Evolutionary conservation across 2,113 vertebrate species (phyloP).

Genomic region (Nothoprocta perdicaria): DNA sequence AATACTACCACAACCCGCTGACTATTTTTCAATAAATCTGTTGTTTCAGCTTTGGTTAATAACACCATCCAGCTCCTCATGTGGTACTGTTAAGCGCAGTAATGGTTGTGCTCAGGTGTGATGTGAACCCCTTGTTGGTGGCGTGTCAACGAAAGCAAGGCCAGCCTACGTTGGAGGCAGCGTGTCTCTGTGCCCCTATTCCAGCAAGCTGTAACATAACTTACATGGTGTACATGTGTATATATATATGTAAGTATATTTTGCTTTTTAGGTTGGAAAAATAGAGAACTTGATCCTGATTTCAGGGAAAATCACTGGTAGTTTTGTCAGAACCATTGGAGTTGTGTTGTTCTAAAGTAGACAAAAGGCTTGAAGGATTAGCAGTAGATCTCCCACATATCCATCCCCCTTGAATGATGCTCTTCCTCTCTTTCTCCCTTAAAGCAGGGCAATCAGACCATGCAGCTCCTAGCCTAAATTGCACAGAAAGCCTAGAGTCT

Average conservation of each 20-base stretch:
- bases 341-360: rapidly evolving
- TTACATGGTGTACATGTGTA: too few species aligned
- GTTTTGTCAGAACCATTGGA: not conserved
- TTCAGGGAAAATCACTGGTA: not conserved
- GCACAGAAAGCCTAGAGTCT: not conserved
- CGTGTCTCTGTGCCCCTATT: not conserved
- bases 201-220: not conserved
- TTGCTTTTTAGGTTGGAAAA: rapidly evolving
- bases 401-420: not conserved
- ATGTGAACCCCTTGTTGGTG: not conserved
- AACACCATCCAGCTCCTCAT: not conserved
- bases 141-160: not conserved
- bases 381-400: not conserved
- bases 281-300: not conserved
- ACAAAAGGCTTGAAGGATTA: not conserved
- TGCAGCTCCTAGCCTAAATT: not conserved
- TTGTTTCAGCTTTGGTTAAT: not conserved
- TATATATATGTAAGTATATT: too few species aligned
- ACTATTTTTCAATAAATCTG: not conserved
- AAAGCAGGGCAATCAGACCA: not conserved
- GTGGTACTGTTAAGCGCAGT: not conserved
- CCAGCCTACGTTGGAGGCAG: not conserved
- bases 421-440: not conserved
- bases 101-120: not conserved
- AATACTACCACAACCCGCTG: not conserved